These are phyloP conservation scores for Halcyon leucocephala DNA, from an alignment of 2,797 vertebrate species.

Conservation along the genomic window DNA sequence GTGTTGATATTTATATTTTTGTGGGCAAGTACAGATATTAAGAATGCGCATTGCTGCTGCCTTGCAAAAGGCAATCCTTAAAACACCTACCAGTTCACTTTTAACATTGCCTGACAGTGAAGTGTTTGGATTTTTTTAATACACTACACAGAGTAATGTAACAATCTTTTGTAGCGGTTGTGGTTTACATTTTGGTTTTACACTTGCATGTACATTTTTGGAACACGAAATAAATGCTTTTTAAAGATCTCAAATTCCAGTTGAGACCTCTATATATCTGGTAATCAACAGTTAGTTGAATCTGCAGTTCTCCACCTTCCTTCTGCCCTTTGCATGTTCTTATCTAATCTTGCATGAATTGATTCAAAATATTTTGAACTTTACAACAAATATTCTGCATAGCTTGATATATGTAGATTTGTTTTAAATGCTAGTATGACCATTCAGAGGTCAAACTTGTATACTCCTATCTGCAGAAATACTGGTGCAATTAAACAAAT, in stretches of 20 bases:
- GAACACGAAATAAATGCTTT: accelerated
- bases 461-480: constrained; percentile 16
- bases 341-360: constrained; percentile 28
- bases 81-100: not conserved
- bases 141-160: not conserved
- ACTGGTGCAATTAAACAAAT: constrained; percentile 53
- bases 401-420: constrained; percentile 1
- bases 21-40: not conserved
- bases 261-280: not conserved
- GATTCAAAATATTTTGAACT: constrained; percentile 20
- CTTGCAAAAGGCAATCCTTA: not conserved
- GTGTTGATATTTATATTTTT: not conserved
- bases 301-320: not conserved
- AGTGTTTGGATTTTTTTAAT: not conserved
- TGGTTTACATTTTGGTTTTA: not conserved
- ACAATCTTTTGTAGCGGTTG: not conserved
- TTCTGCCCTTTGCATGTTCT: constrained; percentile 3
- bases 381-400: not conserved
- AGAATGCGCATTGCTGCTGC: not conserved
- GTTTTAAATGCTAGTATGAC: constrained; percentile 52
- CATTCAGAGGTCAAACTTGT: constrained; percentile 52
- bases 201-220: not conserved
- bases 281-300: not conserved
- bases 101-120: not conserved
- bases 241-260: not conserved